Evolutionary conservation across 2,113 vertebrate genomes (phyloP).

Genomic region (Capreolus pygargus): DNA sequence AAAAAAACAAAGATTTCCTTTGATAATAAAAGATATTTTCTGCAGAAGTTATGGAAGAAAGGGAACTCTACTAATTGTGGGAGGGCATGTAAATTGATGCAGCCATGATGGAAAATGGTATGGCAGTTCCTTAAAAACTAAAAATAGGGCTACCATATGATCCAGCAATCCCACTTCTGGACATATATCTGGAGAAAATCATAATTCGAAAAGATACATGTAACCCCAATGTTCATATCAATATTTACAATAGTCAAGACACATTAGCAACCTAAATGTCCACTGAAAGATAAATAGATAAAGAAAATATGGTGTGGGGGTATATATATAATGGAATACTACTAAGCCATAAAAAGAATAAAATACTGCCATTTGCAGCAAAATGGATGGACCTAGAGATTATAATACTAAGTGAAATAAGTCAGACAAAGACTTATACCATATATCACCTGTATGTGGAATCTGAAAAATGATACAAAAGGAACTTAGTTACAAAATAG

Average conservation of each 20-base stretch:
- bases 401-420: not conserved
- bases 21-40: not conserved
- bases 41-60: not conserved
- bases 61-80: not conserved
- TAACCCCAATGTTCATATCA: not conserved
- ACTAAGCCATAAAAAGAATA: not conserved
- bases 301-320: fast-evolving
- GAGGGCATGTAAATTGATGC: not conserved
- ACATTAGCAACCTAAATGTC: not conserved
- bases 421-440: not conserved
- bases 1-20: not conserved
- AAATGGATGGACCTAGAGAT: not conserved
- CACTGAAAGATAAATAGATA: not conserved
- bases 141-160: not conserved
- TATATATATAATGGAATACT: not conserved
- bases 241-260: not conserved
- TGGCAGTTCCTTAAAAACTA: not conserved
- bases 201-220: fast-evolving
- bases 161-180: not conserved
- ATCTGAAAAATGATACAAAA: not conserved
- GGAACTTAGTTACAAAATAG: not conserved
- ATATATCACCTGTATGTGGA: not conserved
- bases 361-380: not conserved
- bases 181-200: not conserved
- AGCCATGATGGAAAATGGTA: not conserved